Base-by-base conservation (phyloP, 1,140 invertebrate species). In the Calosoma granatense region DNA sequence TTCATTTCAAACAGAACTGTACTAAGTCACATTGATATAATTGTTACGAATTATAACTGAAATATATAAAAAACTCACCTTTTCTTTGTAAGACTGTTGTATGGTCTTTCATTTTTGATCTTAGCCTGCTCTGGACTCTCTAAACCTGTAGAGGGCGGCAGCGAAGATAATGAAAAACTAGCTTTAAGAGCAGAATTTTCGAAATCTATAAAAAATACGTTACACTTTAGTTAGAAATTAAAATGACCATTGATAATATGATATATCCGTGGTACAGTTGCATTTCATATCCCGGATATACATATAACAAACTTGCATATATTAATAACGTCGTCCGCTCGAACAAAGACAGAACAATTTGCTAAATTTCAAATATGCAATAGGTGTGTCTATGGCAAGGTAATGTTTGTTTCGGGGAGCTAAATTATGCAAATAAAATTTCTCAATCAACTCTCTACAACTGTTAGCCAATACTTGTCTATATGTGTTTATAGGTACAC, bases 41-140 rank as follows among this genome's bases (percentile, higher is more conserved):
- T 51, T 20, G 6, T 12, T 14, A 23, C 54, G n/a, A n/a, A n/a
- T 51, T 17, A 30, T 20, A 19, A 54, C 20, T 19, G 15, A 54
- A 51, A 58, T 14, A 30, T 15, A 30, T 20, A 3, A 15, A 15
- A 58, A 36, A 58, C 23, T 58, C 66, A 77, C 73, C 78, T 74
- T 70, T 80, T 85, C 72, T 83, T 85, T 15, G 78, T 84, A 47
- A 85, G 77, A 71, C 82, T 84, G 66, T 83, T 83, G 66, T 83
- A 85, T 57, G 79, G 79, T 63, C 81, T 74, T 61, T 79, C 76
- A 56, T 65, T 63, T 62, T 70, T 72, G 51, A 72, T 64, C 56
- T 70, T 73, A 63, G 68, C 73, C 59, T 77, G 76, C 63, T 77
- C 75, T 54, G 73, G 72, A 62, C 75, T 75, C 64, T 78, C 77